Evolutionary conservation across 2,888 invertebrate genomes (phyloP).

Genomic region (Timema podura): DNA sequence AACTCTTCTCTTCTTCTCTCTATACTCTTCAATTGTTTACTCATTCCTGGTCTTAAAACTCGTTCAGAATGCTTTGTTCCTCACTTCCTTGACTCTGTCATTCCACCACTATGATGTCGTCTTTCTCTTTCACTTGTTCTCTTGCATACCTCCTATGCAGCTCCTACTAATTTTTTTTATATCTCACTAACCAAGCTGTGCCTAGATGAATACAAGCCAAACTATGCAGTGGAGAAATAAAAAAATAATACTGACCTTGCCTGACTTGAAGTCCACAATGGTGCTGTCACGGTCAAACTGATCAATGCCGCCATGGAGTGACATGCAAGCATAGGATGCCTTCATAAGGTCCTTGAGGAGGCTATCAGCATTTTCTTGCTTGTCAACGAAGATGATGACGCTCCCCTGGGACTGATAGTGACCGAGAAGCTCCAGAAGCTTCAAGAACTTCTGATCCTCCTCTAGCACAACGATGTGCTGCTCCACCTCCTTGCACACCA

Average conservation of each 20-base stretch:
- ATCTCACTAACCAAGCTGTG: no score
- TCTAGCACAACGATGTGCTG: constrained; percentile 91
- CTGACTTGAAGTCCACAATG: constrained; percentile 95
- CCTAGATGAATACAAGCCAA: no score
- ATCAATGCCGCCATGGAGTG: constrained; percentile 98
- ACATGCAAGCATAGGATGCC: constrained; percentile 94
- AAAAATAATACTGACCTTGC: constrained; percentile 50
- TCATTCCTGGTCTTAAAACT: no score
- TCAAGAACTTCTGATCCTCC: constrained; percentile 96
- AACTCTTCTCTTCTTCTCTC: no score
- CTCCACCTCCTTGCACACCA: constrained; percentile 97
- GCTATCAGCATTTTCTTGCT: constrained; percentile 95
- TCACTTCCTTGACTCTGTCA: no score
- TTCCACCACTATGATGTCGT: no score
- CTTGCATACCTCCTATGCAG: no score
- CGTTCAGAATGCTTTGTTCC: no score
- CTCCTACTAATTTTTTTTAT: no score
- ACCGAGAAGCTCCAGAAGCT: constrained; percentile 94
- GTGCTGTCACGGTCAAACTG: constrained; percentile 98
- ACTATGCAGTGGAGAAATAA: no score
- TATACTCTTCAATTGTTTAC: no score
- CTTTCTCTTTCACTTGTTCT: no score
- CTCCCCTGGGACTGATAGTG: constrained; percentile 89
- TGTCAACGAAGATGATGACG: constrained; percentile 96
- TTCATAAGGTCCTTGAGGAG: constrained; percentile 92